phyloP scores from a whole-genome alignment of 2,888 invertebrate genomes.

The Drepanosiphum platanoidis region DNA sequence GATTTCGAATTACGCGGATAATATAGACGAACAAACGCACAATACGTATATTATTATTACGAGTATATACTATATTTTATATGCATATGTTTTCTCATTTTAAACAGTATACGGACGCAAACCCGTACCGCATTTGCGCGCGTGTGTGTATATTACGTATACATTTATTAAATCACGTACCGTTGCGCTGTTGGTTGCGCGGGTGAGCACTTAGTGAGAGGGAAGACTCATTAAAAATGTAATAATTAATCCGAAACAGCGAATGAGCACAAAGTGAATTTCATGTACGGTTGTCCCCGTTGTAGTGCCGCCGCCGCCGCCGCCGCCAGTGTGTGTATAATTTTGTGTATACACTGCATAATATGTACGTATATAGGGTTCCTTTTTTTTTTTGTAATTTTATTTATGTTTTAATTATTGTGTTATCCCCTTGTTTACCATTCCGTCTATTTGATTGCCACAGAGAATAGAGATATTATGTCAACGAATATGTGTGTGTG shows the following conservation, averaged over 20 bases:
- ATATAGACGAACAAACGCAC: neutral
- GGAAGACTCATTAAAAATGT: conserved; percentile 57
- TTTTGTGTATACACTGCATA: too few species aligned
- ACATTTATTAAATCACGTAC: conserved; percentile 18
- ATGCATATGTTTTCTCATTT: conserved; percentile 17
- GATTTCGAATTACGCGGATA: neutral
- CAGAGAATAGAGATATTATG: conserved; percentile 43
- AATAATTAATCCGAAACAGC: conserved; percentile 55
- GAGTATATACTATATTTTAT: neutral
- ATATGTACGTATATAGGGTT: neutral
- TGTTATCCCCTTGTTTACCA: conserved; percentile 27
- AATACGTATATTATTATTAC: neutral
- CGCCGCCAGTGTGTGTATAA: too few species aligned
- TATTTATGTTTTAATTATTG: conserved; percentile 41
- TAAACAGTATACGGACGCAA: neutral
- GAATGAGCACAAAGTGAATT: conserved; percentile 44
- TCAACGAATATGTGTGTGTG: neutral
- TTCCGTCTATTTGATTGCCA: conserved; percentile 16
- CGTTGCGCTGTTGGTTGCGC: conserved; percentile 16
- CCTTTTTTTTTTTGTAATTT: conserved; percentile 22
- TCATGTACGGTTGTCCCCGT: conserved; percentile 30
- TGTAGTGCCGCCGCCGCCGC: too few species aligned
- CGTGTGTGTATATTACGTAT: neutral
- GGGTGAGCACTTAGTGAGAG: conserved; percentile 44
- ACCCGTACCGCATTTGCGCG: neutral